Evolutionary conservation across 2,797 vertebrate genomes (phyloP).

Genomic region (Chloroceryle amazona): DNA sequence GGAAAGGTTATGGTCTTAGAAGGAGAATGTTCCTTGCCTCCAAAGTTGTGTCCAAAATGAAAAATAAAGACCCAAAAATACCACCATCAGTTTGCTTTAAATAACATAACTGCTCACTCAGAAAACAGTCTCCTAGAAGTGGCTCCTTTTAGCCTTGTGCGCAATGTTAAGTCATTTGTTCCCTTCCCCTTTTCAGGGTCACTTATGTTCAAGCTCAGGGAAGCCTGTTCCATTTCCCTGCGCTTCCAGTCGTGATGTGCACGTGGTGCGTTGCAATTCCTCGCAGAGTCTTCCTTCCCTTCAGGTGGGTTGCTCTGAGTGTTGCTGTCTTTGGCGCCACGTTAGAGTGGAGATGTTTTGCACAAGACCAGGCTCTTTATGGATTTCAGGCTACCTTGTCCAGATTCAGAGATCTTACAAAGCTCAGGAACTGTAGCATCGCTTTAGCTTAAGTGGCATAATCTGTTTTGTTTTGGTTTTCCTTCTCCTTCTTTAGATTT

Average conservation of each 20-base stretch:
- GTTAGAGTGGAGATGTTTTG: background rate
- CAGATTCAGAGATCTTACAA: background rate
- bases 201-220: background rate
- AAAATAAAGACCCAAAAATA: conserved; percentile 1
- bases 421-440: background rate
- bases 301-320: background rate
- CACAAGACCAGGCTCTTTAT: background rate
- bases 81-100: background rate
- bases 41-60: conserved; percentile 17
- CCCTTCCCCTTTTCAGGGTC: background rate
- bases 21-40: conserved; percentile 28
- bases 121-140: background rate
- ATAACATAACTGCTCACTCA: background rate
- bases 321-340: background rate
- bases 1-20: conserved; percentile 33
- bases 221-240: background rate
- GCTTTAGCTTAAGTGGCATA: background rate
- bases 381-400: background rate
- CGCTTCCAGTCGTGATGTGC: background rate
- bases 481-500: background rate
- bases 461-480: background rate
- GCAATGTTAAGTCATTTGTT: background rate
- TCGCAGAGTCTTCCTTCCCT: background rate
- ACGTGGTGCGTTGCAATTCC: background rate
- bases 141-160: background rate